Conservation (phyloP, 1,140 invertebrate species). For the Caerostris extrusa region DNA sequence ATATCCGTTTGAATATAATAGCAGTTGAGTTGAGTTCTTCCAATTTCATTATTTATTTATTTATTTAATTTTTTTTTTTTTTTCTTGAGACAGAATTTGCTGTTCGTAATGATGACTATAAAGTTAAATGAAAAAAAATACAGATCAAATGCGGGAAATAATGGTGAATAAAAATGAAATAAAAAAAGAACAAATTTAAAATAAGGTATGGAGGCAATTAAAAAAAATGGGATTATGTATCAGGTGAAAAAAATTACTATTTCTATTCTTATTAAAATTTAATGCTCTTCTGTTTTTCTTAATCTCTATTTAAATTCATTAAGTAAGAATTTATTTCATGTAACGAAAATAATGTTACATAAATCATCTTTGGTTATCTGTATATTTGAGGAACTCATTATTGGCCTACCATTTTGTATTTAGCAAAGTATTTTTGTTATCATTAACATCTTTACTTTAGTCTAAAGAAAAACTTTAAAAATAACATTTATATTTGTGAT, state of each 20-base stretch:
- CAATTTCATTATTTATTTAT: no score
- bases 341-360: not conserved
- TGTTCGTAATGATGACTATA: conserved; percentile 5
- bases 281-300: not conserved
- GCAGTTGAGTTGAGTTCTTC: not conserved
- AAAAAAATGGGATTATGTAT: not conserved
- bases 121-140: conserved; percentile 2
- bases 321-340: not conserved
- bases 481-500: no score
- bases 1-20: not conserved
- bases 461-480: no score
- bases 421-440: no score
- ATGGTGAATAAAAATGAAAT: not conserved
- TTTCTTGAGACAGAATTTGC: not conserved
- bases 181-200: not conserved
- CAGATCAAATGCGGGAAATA: not conserved
- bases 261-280: not conserved
- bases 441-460: no score
- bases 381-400: no score
- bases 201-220: not conserved
- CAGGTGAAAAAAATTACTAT: not conserved
- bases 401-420: no score
- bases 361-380: no score
- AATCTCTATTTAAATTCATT: not conserved
- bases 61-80: not conserved